Conservation (phyloP, 2,888 invertebrate genomes). For the Osedax fenrisi region DNA sequence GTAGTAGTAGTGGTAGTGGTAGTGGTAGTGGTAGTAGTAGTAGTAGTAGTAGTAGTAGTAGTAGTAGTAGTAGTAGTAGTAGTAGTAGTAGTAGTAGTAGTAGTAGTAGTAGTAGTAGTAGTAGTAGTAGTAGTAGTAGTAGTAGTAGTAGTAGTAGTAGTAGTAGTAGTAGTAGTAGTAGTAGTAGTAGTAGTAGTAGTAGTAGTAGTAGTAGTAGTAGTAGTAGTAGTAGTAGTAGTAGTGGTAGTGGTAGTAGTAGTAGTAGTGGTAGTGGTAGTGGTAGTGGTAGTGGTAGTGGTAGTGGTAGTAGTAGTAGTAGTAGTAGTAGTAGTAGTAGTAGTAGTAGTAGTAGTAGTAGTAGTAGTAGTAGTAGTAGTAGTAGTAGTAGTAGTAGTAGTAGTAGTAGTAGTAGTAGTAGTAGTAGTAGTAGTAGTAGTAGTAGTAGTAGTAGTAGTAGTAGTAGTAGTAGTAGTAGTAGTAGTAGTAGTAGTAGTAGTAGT, state of each 20-base stretch:
- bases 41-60: not conserved
- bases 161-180: not conserved
- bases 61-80: not conserved
- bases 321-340: not conserved
- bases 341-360: not conserved
- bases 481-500: not conserved
- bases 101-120: not conserved
- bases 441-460: not conserved
- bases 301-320: not conserved
- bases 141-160: constrained; percentile 2
- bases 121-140: not conserved
- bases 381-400: not conserved
- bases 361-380: not conserved
- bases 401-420: not conserved
- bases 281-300: no score
- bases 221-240: not conserved
- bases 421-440: not conserved
- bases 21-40: not conserved
- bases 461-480: not conserved
- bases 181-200: not conserved
- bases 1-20: not conserved
- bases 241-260: not conserved
- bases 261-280: not conserved
- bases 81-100: not conserved
- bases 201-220: constrained; percentile 2